Base-by-base conservation (phyloP, 2,113 vertebrate species). In the Mobula birostris region DNA sequence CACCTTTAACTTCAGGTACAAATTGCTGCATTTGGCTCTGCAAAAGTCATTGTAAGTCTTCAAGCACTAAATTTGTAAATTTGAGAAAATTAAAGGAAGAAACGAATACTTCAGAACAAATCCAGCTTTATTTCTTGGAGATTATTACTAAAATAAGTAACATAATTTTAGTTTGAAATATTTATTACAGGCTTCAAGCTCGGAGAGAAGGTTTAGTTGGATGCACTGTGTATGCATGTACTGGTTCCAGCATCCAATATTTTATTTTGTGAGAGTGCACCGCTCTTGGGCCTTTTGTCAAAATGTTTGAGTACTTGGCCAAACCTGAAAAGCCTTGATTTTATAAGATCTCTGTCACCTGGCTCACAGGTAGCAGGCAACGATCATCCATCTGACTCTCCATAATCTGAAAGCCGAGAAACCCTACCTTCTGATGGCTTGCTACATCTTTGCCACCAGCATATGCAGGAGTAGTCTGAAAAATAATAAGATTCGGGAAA, bases 1-100 rank as follows among this genome's bases (percentile, higher is more conserved):
- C 95, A 95, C 94, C 95, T 14, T 95, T 95, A 94, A 74, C 91
- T 94, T 94, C 94, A 63, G 87, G 7, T 95, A 70, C 95, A 95
- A 95, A 94, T 95, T 94, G 88, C 80, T 94, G 94, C 70, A 32
- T 48, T 92, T 7, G 15, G 36, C 68, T 92, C 32, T 8, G 90
- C 90, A 92, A 92, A 92, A 70, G 68, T 48, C 68, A 48, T 68
- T 36, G 66, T 48, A 40, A 40, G 68, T 0, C 24, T 32, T 36
- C 70, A 19, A 19, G 17, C 40, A 48, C 40, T 48, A 40, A 72
- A 72, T 12, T 92, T 36, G 90, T 92, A 92, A 92, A 72, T 7
- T 48, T 92, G 90, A 68, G 9, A 92, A 21, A 92, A 70, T 68
- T 21, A 36, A 85, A 91, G 32, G 80, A 83, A 56, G 40, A 56